Evolutionary conservation across 2,113 vertebrate genomes (phyloP).

Genomic region (Fregetta grallaria): DNA sequence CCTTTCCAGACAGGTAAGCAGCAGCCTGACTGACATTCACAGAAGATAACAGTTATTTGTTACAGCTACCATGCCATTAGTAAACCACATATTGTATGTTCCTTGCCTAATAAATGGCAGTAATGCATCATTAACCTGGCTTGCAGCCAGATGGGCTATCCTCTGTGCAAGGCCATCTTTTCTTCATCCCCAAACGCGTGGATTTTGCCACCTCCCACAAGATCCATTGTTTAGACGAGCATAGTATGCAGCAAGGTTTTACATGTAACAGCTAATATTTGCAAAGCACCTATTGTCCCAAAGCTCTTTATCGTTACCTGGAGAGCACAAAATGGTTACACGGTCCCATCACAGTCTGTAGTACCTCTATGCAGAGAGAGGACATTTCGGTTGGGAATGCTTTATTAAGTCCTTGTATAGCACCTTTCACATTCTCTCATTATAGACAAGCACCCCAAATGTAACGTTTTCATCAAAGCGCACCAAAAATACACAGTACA

Average conservation of each 20-base stretch:
- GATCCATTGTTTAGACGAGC: not conserved
- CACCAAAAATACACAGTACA: not conserved
- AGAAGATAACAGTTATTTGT: not conserved
- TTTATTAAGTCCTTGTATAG: not conserved
- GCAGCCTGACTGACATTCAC: not conserved
- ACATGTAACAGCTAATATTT: not conserved
- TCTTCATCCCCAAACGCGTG: not conserved
- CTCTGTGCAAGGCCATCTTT: fast-evolving
- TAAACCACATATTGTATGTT: not conserved
- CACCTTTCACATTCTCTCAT: not conserved
- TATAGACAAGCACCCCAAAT: not conserved
- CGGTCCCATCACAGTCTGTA: not conserved
- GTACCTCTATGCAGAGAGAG: not conserved
- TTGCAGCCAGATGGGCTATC: not conserved
- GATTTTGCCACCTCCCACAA: not conserved
- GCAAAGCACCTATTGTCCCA: not conserved
- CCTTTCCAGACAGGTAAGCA: not conserved
- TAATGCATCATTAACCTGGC: not conserved
- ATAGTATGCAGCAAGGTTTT: not conserved
- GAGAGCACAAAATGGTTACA: not conserved
- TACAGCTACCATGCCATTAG: not conserved
- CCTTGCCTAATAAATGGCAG: not conserved
- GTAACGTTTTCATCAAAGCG: not conserved
- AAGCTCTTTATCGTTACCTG: not conserved
- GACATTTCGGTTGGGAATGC: not conserved